phyloP scores from a whole-genome alignment of 2,888 invertebrate species.

The Cheilosia scutellata region DNA sequence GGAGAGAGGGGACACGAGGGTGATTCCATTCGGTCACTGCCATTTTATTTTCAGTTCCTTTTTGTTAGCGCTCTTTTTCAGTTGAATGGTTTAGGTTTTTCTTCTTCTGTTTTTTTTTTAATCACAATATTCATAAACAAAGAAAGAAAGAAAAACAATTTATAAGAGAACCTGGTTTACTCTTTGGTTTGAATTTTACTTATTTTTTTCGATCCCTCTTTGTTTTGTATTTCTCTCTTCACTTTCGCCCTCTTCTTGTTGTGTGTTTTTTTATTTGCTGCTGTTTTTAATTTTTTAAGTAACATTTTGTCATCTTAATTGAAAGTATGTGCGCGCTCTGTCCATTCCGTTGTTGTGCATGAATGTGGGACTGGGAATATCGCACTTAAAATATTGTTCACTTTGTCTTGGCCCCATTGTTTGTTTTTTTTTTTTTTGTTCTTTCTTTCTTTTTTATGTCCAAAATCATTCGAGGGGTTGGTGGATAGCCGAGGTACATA shows the following conservation, averaged over 20 bases:
- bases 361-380: slow-evolving; percentile 37
- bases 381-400: slow-evolving; percentile 54
- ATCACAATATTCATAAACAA: slow-evolving; percentile 23
- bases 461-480: slow-evolving; percentile 3
- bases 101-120: slow-evolving; percentile 10
- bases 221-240: slow-evolving; percentile 28
- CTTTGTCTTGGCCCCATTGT: slow-evolving; percentile 43
- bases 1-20: slow-evolving; percentile 62
- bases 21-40: slow-evolving; percentile 60
- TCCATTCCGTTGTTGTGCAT: slow-evolving; percentile 4
- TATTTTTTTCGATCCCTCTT: neutral
- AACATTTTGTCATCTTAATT: slow-evolving; percentile 61
- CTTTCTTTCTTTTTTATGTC: neutral
- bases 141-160: neutral
- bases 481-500: neutral
- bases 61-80: slow-evolving; percentile 22
- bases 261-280: neutral
- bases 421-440: neutral
- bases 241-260: slow-evolving; percentile 50
- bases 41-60: slow-evolving; percentile 49
- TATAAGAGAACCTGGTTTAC: neutral
- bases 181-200: neutral
- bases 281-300: slow-evolving; percentile 12
- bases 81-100: slow-evolving; percentile 3
- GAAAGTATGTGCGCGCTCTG: slow-evolving; percentile 39